Evolutionary conservation across 92 coral and sea anemone genomes (phyloP).

Genomic region (Desmophyllum pertusum): DNA sequence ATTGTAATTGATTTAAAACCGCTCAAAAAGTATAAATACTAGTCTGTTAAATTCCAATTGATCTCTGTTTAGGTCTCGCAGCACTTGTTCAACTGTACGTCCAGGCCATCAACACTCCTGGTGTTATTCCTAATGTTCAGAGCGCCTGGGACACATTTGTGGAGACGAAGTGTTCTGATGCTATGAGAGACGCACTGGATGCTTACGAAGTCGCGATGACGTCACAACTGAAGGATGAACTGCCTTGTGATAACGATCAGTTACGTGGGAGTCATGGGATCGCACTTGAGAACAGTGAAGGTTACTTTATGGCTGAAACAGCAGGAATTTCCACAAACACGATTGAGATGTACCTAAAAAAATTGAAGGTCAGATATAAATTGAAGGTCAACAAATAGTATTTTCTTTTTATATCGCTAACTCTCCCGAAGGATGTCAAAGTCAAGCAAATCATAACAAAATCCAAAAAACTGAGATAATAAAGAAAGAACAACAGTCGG

Average conservation of each 20-base stretch:
- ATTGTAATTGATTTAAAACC: too few relatives aligned
- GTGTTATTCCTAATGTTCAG: conserved; percentile 71
- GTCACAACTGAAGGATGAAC: background rate
- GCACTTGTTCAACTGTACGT: conserved; percentile 61
- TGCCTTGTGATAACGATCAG: conserved; percentile 62
- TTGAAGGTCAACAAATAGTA: background rate
- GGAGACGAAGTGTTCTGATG: conserved; percentile 47
- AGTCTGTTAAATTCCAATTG: background rate
- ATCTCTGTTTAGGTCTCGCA: conserved; percentile 49
- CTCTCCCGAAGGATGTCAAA: too few relatives aligned
- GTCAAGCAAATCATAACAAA: too few relatives aligned
- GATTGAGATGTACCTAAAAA: conserved; percentile 41
- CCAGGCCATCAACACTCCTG: conserved; percentile 73
- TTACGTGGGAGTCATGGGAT: conserved; percentile 39
- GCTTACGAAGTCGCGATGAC: conserved; percentile 30
- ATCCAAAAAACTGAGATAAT: too few relatives aligned
- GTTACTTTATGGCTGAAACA: conserved; percentile 45
- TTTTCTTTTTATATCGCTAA: too few relatives aligned
- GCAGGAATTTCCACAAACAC: conserved; percentile 49
- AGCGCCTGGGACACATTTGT: conserved; percentile 70
- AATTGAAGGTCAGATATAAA: conserved; percentile 38
- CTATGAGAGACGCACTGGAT: conserved; percentile 1
- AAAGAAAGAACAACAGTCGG: too few relatives aligned
- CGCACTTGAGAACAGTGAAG: conserved; percentile 36
- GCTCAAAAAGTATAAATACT: too few relatives aligned